Percentiles rank a stretch among this genome's conserved stretches.
phyloP scores from a whole-genome alignment of 37 sponge, comb jelly and placozoan genomes.

The Agelas oroides region DNA sequence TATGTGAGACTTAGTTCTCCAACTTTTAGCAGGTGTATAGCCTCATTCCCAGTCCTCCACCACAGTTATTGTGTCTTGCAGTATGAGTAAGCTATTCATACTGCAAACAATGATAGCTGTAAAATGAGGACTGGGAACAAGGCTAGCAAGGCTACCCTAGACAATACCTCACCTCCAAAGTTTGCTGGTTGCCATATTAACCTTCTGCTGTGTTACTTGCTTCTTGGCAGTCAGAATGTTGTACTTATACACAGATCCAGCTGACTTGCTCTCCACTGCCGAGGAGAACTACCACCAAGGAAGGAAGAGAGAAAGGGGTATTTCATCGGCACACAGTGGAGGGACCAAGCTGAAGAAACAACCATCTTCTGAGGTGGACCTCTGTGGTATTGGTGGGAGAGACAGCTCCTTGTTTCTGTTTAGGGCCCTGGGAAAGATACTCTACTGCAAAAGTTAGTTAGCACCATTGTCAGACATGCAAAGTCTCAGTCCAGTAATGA shows the following conservation, averaged over 20 bases:
- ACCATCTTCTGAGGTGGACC: background rate
- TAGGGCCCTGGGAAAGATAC: constrained; percentile 87
- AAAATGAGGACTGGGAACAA: no score
- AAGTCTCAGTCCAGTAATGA: no score
- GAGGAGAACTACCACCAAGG: background rate
- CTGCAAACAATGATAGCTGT: no score
- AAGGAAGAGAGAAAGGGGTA: background rate
- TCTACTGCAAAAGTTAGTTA: constrained; percentile 85
- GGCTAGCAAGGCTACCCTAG: no score
- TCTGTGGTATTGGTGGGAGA: constrained; percentile 45
- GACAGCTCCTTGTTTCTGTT: constrained; percentile 81
- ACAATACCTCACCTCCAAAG: no score
- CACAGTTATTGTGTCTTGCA: no score
- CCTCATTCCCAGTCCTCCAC: no score
- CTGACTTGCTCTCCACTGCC: background rate
- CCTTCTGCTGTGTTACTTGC: background rate
- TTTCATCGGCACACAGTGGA: background rate
- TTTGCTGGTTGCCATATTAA: no score
- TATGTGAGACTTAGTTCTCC: no score
- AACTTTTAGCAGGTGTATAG: no score
- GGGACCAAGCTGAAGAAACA: background rate
- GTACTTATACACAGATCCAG: background rate
- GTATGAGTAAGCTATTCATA: no score
- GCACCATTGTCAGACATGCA: no score
- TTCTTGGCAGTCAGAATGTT: background rate